phyloP scores from a whole-genome alignment of 2,797 vertebrate genomes.

The Manis crassicaudata region DNA sequence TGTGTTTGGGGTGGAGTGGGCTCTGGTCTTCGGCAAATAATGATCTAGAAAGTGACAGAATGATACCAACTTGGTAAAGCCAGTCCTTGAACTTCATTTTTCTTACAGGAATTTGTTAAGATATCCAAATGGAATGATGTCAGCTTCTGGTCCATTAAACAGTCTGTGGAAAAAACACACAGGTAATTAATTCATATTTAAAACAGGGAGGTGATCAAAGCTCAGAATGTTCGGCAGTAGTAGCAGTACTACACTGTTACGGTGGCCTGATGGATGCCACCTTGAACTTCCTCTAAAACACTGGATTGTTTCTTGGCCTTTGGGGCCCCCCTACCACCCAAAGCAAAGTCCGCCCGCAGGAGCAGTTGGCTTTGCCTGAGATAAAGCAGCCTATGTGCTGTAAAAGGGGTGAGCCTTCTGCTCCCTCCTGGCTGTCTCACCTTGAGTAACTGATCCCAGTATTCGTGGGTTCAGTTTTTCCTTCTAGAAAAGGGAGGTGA shows the following conservation, averaged over 20 bases:
- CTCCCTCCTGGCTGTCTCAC: background rate
- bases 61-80: background rate
- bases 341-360: background rate
- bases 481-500: background rate
- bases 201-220: constrained; percentile 36
- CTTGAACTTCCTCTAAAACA: background rate
- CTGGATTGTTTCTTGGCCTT: background rate
- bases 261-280: background rate
- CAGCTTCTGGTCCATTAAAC: constrained; percentile 98
- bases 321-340: background rate
- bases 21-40: background rate
- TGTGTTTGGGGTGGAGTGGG: background rate
- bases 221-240: background rate
- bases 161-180: constrained; percentile 98
- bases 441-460: background rate
- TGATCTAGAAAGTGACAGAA: background rate
- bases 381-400: background rate
- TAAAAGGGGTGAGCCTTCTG: background rate
- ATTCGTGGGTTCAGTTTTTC: constrained; percentile 1
- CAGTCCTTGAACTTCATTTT: constrained; percentile 57
- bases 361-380: background rate
- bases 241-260: background rate
- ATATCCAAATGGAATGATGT: constrained; percentile 99
- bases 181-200: constrained; percentile 86
- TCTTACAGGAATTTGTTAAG: constrained; percentile 95